These are phyloP conservation scores for Conger conger DNA, from an alignment of 2,113 vertebrate genomes.

Conservation along the genomic window DNA sequence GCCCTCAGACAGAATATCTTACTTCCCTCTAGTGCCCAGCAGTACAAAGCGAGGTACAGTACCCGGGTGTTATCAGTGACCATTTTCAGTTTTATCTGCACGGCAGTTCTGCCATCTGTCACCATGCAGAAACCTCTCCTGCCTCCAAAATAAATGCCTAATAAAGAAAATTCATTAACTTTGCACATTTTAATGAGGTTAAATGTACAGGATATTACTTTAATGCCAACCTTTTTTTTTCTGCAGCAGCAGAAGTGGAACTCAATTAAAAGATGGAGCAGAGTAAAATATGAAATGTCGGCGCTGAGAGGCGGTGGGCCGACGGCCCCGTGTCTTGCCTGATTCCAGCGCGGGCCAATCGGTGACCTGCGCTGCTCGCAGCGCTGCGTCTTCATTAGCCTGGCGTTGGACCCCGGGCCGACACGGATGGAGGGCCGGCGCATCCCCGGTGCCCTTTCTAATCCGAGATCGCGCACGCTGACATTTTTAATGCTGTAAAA, in stretches of 20 bases:
- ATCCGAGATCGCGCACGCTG: not conserved
- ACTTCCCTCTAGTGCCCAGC: not conserved
- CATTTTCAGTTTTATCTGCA: not conserved
- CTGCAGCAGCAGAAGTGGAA: not conserved
- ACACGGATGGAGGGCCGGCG: not conserved
- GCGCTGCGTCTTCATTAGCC: not conserved
- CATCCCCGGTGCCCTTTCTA: conserved; percentile 39
- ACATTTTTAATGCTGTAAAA: conserved; percentile 25
- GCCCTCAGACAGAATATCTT: conserved; percentile 19
- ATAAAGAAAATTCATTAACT: not conserved
- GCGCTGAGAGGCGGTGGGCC: not conserved
- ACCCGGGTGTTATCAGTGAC: not conserved
- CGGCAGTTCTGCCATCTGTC: not conserved
- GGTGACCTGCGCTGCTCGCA: not conserved
- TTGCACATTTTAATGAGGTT: conserved; percentile 5
- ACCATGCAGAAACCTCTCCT: not conserved
- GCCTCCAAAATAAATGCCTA: not conserved
- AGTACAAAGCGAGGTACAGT: not conserved
- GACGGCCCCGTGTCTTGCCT: not conserved
- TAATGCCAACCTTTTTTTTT: not conserved
- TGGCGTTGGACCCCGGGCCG: not conserved
- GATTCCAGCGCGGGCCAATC: not conserved
- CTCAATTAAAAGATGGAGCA: not conserved
- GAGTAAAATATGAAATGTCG: not conserved
- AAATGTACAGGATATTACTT: not conserved